Evolutionary conservation across 2,113 vertebrate genomes (phyloP).

Genomic region (Anser cygnoides): DNA sequence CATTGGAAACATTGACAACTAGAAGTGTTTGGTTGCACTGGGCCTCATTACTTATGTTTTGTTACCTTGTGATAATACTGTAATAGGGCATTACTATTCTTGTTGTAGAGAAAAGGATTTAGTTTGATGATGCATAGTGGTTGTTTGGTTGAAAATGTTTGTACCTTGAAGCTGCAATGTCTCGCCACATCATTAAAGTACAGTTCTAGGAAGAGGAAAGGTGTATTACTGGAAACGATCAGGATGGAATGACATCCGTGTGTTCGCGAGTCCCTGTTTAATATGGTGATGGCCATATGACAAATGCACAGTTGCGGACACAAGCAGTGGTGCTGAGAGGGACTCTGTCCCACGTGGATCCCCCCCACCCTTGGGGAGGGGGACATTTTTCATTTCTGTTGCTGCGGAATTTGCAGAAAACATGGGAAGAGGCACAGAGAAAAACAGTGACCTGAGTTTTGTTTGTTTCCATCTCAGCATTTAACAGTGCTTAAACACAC

Average conservation of each 20-base stretch:
- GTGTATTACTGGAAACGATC: not conserved
- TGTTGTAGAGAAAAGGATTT: constrained; percentile 63
- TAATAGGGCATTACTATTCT: constrained; percentile 70
- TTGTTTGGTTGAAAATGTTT: constrained; percentile 51
- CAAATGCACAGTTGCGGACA: not conserved
- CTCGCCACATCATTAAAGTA: constrained; percentile 37
- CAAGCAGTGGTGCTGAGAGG: not conserved
- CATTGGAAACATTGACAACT: constrained; percentile 47
- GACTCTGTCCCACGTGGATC: not conserved
- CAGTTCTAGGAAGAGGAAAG: not conserved
- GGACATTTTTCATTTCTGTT: not conserved
- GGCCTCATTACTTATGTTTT: constrained; percentile 71
- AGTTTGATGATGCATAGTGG: constrained; percentile 55
- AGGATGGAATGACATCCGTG: not conserved
- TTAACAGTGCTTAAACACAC: constrained; percentile 48
- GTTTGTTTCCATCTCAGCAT: not conserved
- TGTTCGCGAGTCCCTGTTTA: not conserved
- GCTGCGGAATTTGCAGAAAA: not conserved
- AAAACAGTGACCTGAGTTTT: not conserved
- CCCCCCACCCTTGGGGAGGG: not conserved
- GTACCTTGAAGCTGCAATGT: constrained; percentile 26
- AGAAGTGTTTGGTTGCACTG: constrained; percentile 64
- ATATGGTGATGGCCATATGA: constrained; percentile 15
- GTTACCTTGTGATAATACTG: constrained; percentile 69
- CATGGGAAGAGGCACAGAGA: not conserved